Conservation (phyloP, 2,888 invertebrate species). For the Thymelicus acteon region DNA sequence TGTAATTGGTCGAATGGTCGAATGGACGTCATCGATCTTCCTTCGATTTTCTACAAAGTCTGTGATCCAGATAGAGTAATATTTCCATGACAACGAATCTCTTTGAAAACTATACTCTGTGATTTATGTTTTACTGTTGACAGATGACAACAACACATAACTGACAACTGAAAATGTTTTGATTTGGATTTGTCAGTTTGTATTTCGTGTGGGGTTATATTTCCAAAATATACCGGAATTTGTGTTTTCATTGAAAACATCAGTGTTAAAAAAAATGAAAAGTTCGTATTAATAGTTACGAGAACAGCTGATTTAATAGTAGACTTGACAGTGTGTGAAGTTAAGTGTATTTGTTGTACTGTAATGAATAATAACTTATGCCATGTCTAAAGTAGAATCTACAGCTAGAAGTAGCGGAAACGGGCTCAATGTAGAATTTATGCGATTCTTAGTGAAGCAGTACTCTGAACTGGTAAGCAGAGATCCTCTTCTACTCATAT, state of each 20-base stretch:
- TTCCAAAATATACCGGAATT: too few species aligned
- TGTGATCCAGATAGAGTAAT: too few species aligned
- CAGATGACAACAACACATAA: too few species aligned
- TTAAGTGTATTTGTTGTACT: background rate
- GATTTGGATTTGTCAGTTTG: too few species aligned
- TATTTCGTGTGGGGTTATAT: too few species aligned
- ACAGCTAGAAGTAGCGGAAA: constrained; percentile 57
- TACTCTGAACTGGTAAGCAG: constrained; percentile 77
- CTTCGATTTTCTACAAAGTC: too few species aligned
- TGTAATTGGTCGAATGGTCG: too few species aligned
- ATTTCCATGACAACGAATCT: too few species aligned
- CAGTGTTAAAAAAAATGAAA: background rate
- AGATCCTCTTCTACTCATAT: background rate
- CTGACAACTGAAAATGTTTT: too few species aligned
- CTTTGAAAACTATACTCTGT: too few species aligned
- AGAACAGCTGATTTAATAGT: background rate
- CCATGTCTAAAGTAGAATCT: constrained; percentile 70
- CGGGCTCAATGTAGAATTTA: constrained; percentile 72
- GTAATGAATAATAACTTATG: constrained; percentile 14
- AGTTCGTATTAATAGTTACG: background rate
- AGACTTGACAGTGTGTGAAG: background rate
- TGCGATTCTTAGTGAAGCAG: constrained; percentile 79
- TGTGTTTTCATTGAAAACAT: background rate
- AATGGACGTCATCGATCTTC: too few species aligned
- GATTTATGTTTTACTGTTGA: too few species aligned